Evolutionary conservation across 2,113 vertebrate species (phyloP), one percentile per base, ranked within the genome.

Genomic region (Sphaerodactylus townsendi): DNA sequence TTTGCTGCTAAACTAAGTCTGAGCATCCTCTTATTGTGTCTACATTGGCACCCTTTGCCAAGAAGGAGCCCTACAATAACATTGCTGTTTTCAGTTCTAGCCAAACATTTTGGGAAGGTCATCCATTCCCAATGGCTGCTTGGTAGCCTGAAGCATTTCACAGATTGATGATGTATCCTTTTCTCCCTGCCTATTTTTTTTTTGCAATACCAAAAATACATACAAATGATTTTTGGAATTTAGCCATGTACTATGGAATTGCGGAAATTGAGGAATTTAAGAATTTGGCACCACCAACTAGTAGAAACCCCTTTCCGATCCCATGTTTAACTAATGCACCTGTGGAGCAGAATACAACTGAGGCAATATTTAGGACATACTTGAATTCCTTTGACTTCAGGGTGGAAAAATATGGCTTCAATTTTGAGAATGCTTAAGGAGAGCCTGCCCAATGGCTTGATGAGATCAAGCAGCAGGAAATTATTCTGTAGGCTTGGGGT

Each of bases 121-220:
- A 86, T 80, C 30, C 64, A 82, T 86, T 87, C 71, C 79, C 69
- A 25, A 17, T 30, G 66, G 6, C 78, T 56, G 23, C 33, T 82
- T 56, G 56, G n/a, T n/a, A n/a, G n/a, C n/a, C n/a, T n/a, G n/a
- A n/a, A n/a, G n/a, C n/a, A n/a, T n/a, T n/a, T n/a, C n/a, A n/a
- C n/a, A n/a, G n/a, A n/a, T n/a, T n/a, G n/a, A n/a, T 28, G 39
- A 76, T 44, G 75, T 50, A 39, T 9, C 37, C 33, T 14, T 66
- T 48, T 74, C 21, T 84, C 86, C 50, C 53, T 5, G 44, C 37
- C 9, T 25, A 50, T 3, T 9, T 48, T 44, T 4, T 11, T 73
- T 50, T 5, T 25, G 82, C 87, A 81, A 82, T 71, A 62, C 5
- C 15, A 39, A 72, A 75, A 1, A 50, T 81, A 7, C 77, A 46